Evolutionary conservation across 2,888 invertebrate species (phyloP), one percentile per base, ranked within the genome.

Genomic region (Linnaemya vulpina): DNA sequence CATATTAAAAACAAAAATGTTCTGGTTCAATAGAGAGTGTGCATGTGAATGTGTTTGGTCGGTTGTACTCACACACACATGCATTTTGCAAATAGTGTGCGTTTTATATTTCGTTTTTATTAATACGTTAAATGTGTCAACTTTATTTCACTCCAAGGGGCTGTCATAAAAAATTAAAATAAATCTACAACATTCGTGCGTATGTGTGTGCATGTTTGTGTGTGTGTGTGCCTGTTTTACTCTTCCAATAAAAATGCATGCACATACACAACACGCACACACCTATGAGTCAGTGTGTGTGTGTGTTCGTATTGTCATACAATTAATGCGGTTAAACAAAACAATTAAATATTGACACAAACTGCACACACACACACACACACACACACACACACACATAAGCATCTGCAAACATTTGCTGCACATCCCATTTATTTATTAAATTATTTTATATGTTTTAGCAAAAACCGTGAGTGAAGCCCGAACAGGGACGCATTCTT

Each of bases 81-180:
- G n/a, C n/a, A n/a, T n/a, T n/a, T n/a, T 65, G 10, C 38, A 30
- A 43, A 13, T 7, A 22, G 35, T 63, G 63, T 60, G 38, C 17
- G 4, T 55, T 73, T 63, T 76, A 20, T 17, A 20, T 60, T 58
- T 58, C 77, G 49, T 77, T 81, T 81, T 68, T 74, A 81, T 84
- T 81, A 77, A 81, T 77, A 74, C 70, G 49, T 84, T 84, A 81
- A 84, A 84, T 70, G 81, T 84, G 81, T 84, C 77, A 84, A 77
- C 81, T 84, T 77, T 77, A 84, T 84, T 70, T 71, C 67, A 51
- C 81, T 75, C 40, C 58, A 51, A 55, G 73, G 53, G 76, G 62
- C 38, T 77, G 81, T 77, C 77, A 70, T 68, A 77, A 58, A 71
- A 71, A 77, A 71, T 70, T 60, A 68, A 82, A 70, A 30, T 58